Conservation (phyloP, 2,888 invertebrate genomes). For the Teinopalpus imperialis region DNA sequence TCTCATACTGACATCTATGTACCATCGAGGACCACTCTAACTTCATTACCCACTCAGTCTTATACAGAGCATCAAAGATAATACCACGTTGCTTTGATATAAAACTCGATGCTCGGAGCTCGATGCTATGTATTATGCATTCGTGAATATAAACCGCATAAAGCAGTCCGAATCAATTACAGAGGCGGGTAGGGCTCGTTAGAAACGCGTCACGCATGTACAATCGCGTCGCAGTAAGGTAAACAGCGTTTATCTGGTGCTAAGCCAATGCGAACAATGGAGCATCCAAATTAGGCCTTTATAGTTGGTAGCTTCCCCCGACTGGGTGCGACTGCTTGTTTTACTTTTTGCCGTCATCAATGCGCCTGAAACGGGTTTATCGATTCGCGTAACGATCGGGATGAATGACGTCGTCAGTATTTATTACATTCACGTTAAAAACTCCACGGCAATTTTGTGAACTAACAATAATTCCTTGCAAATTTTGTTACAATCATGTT, state of each 20-base stretch:
- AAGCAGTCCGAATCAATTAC: slow-evolving; percentile 78
- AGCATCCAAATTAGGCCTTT: slow-evolving; percentile 68
- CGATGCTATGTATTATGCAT: slow-evolving; percentile 77
- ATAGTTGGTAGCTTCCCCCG: slow-evolving; percentile 38
- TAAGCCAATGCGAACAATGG: slow-evolving; percentile 72
- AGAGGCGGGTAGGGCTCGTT: slow-evolving; percentile 69
- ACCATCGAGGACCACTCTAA: slow-evolving; percentile 25
- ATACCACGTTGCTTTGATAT: slow-evolving; percentile 46
- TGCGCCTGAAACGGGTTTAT: slow-evolving; percentile 20
- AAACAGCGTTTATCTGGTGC: slow-evolving; percentile 75
- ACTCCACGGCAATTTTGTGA: not conserved
- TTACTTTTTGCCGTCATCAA: slow-evolving; percentile 25
- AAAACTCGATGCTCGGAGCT: slow-evolving; percentile 50
- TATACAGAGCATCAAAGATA: slow-evolving; percentile 39
- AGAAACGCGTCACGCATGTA: slow-evolving; percentile 82
- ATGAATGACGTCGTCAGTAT: slow-evolving; percentile 20
- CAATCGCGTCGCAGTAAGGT: slow-evolving; percentile 68
- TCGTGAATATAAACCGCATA: slow-evolving; percentile 78
- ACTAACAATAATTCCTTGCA: slow-evolving; percentile 20
- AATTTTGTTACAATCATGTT: slow-evolving; percentile 30
- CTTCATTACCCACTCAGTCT: slow-evolving; percentile 49
- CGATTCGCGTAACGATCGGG: slow-evolving; percentile 23
- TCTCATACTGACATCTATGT: slow-evolving; percentile 15
- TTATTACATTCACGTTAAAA: slow-evolving; percentile 17
- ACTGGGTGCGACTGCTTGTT: slow-evolving; percentile 26